phyloP scores from a whole-genome alignment of 2,888 invertebrate genomes.

The Taenaris catops region DNA sequence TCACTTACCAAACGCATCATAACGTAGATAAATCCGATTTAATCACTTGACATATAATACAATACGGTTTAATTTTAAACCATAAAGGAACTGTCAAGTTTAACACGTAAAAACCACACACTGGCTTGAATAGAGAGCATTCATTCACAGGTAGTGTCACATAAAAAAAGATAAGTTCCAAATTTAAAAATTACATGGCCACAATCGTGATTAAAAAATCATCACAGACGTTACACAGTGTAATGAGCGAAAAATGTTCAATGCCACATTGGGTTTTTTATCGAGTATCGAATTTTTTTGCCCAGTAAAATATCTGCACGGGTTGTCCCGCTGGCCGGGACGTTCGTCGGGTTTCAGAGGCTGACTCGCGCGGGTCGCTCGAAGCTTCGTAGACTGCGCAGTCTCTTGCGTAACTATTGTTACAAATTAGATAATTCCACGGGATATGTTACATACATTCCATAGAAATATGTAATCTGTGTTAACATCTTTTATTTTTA shows the following conservation, averaged over 20 bases:
- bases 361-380: slow-evolving; percentile 56
- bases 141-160: slow-evolving; percentile 37
- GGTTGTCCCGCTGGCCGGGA: slow-evolving; percentile 48
- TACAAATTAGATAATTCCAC: slow-evolving; percentile 39
- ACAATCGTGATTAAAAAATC: no score
- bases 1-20: slow-evolving; percentile 10
- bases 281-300: slow-evolving; percentile 13
- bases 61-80: slow-evolving; percentile 8
- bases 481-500: no score
- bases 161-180: slow-evolving; percentile 35
- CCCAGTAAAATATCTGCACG: slow-evolving; percentile 18
- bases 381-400: slow-evolving; percentile 62
- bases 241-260: no score
- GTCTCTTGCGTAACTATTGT: slow-evolving; percentile 76
- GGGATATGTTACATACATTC: slow-evolving; percentile 1
- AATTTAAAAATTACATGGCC: slow-evolving; percentile 25
- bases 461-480: no score
- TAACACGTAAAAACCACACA: slow-evolving; percentile 14
- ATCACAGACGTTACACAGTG: no score
- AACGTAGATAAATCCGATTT: slow-evolving; percentile 3
- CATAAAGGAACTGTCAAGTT: slow-evolving; percentile 18
- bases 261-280: slow-evolving; percentile 7
- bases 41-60: slow-evolving; percentile 11
- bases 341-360: slow-evolving; percentile 59
- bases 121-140: slow-evolving; percentile 14